These are phyloP conservation scores for Ferrisia virgata DNA, from an alignment of 2,888 invertebrate species.

Conservation along the genomic window DNA sequence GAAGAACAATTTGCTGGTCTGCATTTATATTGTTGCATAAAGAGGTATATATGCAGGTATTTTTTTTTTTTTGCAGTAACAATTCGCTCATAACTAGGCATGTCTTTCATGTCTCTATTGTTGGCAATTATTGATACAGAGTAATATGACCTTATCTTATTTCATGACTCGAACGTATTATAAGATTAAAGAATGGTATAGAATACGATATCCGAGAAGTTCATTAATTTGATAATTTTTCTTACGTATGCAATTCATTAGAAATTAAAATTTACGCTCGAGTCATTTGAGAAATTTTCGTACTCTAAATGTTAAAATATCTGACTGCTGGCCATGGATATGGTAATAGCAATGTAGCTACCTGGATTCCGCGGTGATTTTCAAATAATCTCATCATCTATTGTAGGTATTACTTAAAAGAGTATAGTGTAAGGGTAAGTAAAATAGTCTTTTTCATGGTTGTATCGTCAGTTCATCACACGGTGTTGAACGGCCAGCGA, in stretches of 20 bases:
- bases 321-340: background rate
- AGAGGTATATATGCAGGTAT: too few species aligned
- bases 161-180: background rate
- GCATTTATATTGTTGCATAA: background rate
- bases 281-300: background rate
- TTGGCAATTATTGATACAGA: background rate
- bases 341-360: background rate
- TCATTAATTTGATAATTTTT: background rate
- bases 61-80: background rate
- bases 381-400: background rate
- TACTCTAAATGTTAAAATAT: background rate
- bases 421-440: background rate
- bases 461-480: background rate
- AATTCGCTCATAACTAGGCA: background rate
- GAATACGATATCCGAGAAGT: background rate
- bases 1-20: background rate
- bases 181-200: background rate
- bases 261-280: background rate
- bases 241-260: background rate
- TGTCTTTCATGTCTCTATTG: background rate
- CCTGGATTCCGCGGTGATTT: background rate
- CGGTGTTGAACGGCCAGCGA: background rate
- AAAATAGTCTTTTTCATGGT: background rate
- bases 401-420: background rate
- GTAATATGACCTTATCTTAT: background rate